Evolutionary conservation across 2,797 vertebrate genomes (phyloP), one percentile per base, ranked within the genome.

Genomic region (Helicolenus hilgendorfi): DNA sequence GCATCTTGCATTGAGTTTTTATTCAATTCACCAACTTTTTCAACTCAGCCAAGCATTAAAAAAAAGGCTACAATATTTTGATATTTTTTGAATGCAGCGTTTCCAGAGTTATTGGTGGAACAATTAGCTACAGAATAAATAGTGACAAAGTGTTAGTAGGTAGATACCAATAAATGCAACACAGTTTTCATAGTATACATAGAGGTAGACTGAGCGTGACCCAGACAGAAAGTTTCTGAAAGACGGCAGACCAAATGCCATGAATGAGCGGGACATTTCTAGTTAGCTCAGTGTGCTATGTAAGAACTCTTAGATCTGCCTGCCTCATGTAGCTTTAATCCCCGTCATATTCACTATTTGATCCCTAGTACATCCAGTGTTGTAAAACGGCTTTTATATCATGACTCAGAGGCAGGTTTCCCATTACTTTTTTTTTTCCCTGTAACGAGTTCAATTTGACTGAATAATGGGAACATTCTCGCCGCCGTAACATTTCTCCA

Each of bases 371-470:
- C 67, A 84, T 62, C 71, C 62, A 10, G 24, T 45, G 45, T 53
- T 82, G 38, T 56, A 2, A 77, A 88, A 73, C 58, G 5, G 20
- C 15, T 74, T 88, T 83, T 31, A 72, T 18, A 56, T 75, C 60
- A 15, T 77, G 78, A 68, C 84, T 77, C 22, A 18, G 24, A 75
- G 78, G 76, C 69, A 79, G 67, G 68, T 71, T 89, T 92, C 79
- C 70, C 27, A 86, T 85, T 85, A 59, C 36, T 26, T 78, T 56
- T 15, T 10, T 22, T 20, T 55, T 11, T 0, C 49, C 64, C 14
- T 55, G 38, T 72, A 80, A 87, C 62, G 70, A 86, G 72, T 89
- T 87, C 36, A 27, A 59, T 91, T 86, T 81, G 63, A 65, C 84
- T 87, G 81, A 85, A 90, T 87, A 80, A 86, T 77, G 41, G 55